These are phyloP conservation scores for Heloderma charlesbogerti DNA, from an alignment of 2,113 vertebrate species.

Conservation along the genomic window DNA sequence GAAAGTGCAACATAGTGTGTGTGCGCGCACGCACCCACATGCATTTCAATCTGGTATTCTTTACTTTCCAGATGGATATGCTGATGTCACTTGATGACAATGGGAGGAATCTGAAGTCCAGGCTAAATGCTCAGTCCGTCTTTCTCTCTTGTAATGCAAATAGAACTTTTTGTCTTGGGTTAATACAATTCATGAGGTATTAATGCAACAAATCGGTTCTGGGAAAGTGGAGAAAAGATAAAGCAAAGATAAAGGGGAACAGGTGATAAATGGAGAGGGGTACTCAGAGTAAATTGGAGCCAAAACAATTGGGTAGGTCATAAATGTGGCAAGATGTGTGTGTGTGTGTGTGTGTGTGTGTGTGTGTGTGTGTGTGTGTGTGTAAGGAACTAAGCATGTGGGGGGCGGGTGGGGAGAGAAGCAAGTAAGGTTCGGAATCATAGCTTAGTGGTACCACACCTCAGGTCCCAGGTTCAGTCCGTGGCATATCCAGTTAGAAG, in stretches of 20 bases:
- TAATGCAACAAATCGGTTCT: no score
- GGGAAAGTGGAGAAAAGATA: no score
- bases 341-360: no score
- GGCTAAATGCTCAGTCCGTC: not conserved
- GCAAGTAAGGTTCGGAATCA: no score
- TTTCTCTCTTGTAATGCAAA: not conserved
- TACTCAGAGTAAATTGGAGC: not conserved
- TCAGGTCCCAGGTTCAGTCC: no score
- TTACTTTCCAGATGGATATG: not conserved
- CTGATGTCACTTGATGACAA: not conserved
- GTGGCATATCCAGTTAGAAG: no score
- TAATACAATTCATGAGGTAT: not conserved
- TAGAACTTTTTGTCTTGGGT: not conserved
- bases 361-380: no score
- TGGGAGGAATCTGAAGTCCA: constrained; percentile 2
- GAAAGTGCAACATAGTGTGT: not conserved
- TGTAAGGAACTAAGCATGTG: no score
- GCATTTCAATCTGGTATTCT: not conserved
- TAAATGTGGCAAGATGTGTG: not conserved
- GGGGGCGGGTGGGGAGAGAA: no score
- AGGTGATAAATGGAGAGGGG: not conserved
- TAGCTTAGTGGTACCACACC: no score
- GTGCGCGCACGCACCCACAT: not conserved
- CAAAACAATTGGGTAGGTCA: not conserved
- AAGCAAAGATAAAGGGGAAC: not conserved